These are phyloP conservation scores for Campylorhamphus procurvoides DNA, from an alignment of 2,113 vertebrate species.

Conservation along the genomic window DNA sequence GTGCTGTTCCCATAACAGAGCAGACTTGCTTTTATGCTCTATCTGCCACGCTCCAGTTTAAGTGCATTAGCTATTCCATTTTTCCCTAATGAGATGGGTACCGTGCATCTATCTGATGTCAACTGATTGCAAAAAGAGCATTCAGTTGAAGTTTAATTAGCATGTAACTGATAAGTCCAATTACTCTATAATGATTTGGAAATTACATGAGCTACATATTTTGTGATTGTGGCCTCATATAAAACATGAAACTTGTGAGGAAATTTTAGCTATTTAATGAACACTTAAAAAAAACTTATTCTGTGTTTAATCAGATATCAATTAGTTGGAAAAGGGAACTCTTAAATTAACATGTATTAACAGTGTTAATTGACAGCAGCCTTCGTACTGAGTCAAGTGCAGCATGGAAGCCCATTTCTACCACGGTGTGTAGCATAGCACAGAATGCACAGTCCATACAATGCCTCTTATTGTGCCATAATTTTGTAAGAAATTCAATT, in stretches of 20 bases:
- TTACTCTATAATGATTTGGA: slow-evolving; percentile 67
- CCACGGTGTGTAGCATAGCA: not conserved
- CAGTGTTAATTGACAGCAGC: slow-evolving; percentile 54
- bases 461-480: not conserved
- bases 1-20: not conserved
- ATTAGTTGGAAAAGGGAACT: slow-evolving; percentile 50
- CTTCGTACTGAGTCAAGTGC: not conserved
- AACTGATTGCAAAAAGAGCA: slow-evolving; percentile 61
- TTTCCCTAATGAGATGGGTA: slow-evolving; percentile 46
- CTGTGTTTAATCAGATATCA: slow-evolving; percentile 51
- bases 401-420: slow-evolving; percentile 4
- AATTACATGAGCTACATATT: slow-evolving; percentile 61
- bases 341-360: slow-evolving; percentile 63
- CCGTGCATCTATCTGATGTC: slow-evolving; percentile 13
- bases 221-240: slow-evolving; percentile 50
- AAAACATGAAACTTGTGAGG: slow-evolving; percentile 38
- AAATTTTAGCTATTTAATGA: slow-evolving; percentile 61
- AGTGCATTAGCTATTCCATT: slow-evolving; percentile 14
- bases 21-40: not conserved
- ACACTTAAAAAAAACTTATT: slow-evolving; percentile 33
- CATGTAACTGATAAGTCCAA: slow-evolving; percentile 69
- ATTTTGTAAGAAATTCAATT: slow-evolving; percentile 33
- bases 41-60: not conserved
- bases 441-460: not conserved
- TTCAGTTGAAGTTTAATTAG: slow-evolving; percentile 66